Evolutionary conservation across 1,140 invertebrate species (phyloP).

Genomic region (Cotesia typhae): DNA sequence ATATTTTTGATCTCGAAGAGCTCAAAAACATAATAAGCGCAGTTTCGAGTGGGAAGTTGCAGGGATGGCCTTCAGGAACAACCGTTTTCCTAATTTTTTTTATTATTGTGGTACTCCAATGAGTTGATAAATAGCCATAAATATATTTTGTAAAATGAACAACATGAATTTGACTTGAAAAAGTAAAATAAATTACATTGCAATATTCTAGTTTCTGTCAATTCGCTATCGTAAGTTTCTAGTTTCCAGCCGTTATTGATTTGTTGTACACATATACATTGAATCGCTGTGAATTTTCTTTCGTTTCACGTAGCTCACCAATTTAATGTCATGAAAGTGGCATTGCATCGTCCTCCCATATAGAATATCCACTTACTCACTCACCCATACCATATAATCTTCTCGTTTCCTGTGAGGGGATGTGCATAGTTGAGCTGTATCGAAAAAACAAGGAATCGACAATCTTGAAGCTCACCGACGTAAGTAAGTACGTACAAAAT

Average conservation of each 20-base stretch:
- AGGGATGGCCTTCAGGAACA: no score
- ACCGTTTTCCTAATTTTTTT: no score
- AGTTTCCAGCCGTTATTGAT: conserved; percentile 3
- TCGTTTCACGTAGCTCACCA: conserved; percentile 34
- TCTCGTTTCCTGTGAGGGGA: no score
- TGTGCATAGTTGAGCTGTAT: neutral
- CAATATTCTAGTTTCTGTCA: conserved; percentile 25
- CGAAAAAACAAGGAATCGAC: conserved; percentile 23
- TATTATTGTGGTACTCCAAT: no score
- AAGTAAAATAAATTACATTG: conserved; percentile 27
- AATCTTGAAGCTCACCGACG: conserved; percentile 1
- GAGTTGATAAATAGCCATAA: no score
- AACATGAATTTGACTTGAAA: neutral
- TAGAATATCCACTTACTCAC: neutral
- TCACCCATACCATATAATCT: conserved; percentile 16
- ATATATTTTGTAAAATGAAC: no score
- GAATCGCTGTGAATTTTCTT: conserved; percentile 27
- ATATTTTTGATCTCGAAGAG: no score
- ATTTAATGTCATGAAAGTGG: conserved; percentile 31
- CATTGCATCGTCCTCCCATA: conserved; percentile 15
- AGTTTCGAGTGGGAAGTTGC: no score
- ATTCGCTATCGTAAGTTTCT: conserved; percentile 32
- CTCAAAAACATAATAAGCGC: no score
- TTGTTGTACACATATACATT: neutral
- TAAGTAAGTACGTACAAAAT: conserved; percentile 11